Conservation (phyloP, 2,113 vertebrate species). For the Pleuronectes platessa region DNA sequence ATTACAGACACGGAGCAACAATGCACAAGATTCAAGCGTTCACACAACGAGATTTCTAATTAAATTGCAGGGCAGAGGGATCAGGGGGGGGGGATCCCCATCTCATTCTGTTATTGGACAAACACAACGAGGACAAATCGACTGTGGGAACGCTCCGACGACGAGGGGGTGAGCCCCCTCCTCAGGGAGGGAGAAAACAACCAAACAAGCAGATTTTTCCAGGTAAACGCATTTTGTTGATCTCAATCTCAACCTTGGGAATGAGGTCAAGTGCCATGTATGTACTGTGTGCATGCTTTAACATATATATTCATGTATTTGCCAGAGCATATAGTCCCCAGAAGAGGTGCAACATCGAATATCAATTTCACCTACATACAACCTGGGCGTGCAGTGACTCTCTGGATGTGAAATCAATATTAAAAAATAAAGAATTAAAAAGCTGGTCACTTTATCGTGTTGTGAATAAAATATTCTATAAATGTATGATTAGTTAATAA, state of each 20-base stretch:
- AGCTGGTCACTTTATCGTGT: too few species aligned
- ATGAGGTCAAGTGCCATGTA: neutral
- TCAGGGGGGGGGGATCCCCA: constrained; percentile 25
- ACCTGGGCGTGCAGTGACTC: too few species aligned
- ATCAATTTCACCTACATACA: too few species aligned
- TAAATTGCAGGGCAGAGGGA: constrained; percentile 63
- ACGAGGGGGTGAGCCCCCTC: neutral
- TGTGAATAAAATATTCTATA: too few species aligned
- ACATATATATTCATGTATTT: neutral
- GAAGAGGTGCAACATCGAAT: too few species aligned
- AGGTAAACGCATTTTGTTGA: neutral
- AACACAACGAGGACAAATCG: constrained; percentile 53
- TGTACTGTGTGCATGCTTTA: neutral
- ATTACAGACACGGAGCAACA: constrained; percentile 64
- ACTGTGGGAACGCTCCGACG: constrained; percentile 15
- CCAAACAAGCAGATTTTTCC: constrained; percentile 10
- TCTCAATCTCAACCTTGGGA: neutral
- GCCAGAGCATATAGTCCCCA: too few species aligned
- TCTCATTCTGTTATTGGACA: constrained; percentile 48
- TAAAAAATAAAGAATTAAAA: too few species aligned
- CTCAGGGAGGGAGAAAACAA: constrained; percentile 22
- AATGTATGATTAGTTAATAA: too few species aligned
- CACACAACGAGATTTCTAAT: constrained; percentile 60
- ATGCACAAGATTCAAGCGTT: constrained; percentile 50
- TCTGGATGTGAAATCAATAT: too few species aligned